phyloP scores from a whole-genome alignment of 2,113 vertebrate species.

The Onychostruthus taczanowskii region DNA sequence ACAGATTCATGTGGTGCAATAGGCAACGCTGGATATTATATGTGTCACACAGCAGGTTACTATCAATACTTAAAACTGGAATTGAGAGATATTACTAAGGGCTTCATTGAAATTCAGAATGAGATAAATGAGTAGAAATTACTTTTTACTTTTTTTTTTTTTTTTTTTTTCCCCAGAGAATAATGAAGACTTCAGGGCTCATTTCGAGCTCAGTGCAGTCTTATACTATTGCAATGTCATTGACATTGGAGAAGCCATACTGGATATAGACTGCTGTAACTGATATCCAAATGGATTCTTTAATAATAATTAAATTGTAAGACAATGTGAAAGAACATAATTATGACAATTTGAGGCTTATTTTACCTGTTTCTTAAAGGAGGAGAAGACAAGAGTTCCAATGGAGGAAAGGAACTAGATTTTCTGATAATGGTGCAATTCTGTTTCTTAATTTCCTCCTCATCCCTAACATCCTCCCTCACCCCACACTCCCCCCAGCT shows the following conservation, averaged over 20 bases:
- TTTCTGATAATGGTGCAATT: neutral
- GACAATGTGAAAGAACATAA: neutral
- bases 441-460: neutral
- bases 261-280: neutral
- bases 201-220: neutral
- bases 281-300: neutral
- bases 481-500: neutral
- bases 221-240: neutral
- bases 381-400: neutral
- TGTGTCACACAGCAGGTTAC: neutral
- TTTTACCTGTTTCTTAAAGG: neutral
- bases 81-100: neutral
- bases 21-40: neutral
- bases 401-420: neutral
- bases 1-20: neutral
- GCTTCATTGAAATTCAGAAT: constrained; percentile 31
- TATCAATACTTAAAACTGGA: constrained; percentile 18
- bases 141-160: neutral
- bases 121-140: constrained; percentile 11
- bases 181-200: neutral
- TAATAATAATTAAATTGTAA: constrained; percentile 11
- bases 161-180: neutral
- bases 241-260: neutral
- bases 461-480: fast-evolving
- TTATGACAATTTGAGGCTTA: neutral